Conservation (phyloP, 2,888 invertebrate genomes). For the Erpobdella octoculata region DNA sequence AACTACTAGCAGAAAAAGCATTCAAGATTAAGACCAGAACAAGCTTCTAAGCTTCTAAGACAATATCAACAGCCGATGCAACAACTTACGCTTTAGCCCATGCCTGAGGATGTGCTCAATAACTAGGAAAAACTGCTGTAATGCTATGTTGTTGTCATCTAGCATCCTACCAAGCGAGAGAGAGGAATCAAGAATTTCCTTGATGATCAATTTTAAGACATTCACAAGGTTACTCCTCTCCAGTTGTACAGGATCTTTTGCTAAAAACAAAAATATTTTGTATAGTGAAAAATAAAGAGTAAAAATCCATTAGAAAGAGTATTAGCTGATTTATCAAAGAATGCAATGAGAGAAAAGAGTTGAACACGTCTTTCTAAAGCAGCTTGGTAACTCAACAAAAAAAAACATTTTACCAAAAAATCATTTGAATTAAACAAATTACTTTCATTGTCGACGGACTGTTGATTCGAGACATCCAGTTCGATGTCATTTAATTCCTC, state of each 20-base stretch:
- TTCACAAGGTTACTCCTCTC: conserved; percentile 90
- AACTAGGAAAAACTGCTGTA: conserved; percentile 95
- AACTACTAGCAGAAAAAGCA: no score
- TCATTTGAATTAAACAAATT: no score
- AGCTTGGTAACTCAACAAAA: neutral
- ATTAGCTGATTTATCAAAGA: no score
- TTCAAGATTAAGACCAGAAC: no score
- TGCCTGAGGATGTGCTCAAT: conserved; percentile 92
- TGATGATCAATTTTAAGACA: conserved; percentile 88
- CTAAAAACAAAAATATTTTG: no score
- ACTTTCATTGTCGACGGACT: conserved; percentile 24
- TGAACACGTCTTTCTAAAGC: no score
- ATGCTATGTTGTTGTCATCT: conserved; percentile 59
- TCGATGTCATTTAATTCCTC: conserved; percentile 84
- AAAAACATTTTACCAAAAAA: neutral
- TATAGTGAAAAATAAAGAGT: no score
- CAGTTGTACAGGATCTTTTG: conserved; percentile 77
- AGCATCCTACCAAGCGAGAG: conserved; percentile 74
- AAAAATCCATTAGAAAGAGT: no score
- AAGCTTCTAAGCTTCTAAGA: no score
- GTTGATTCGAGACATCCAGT: conserved; percentile 47
- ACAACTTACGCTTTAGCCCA: conserved; percentile 74
- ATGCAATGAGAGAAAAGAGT: no score
- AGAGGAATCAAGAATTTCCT: conserved; percentile 89
- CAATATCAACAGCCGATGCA: neutral